Conservation (phyloP, 2,888 invertebrate species). For the Boloria selene region DNA sequence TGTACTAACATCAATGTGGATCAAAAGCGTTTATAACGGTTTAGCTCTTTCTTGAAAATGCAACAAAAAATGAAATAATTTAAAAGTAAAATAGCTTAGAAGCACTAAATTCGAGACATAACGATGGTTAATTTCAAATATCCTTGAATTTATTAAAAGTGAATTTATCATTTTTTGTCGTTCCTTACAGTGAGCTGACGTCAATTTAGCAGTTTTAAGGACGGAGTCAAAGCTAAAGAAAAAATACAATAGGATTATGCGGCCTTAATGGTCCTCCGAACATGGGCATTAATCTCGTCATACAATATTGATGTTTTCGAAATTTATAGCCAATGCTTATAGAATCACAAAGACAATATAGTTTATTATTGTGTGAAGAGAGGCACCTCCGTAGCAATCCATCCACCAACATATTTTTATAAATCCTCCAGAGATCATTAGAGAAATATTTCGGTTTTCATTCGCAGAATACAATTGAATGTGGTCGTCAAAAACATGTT, state of each 20-base stretch:
- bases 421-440: constrained; percentile 70
- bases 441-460: constrained; percentile 67
- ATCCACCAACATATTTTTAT: constrained; percentile 72
- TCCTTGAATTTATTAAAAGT: constrained; percentile 37
- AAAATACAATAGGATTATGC: constrained; percentile 79
- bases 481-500: constrained; percentile 71
- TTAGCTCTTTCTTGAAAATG: not conserved
- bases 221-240: constrained; percentile 61
- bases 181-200: constrained; percentile 49
- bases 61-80: not conserved
- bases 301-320: constrained; percentile 79
- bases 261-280: constrained; percentile 75
- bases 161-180: constrained; percentile 57
- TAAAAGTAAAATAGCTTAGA: too few species aligned
- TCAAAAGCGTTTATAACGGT: too few species aligned
- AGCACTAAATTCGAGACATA: constrained; percentile 2
- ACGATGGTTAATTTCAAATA: constrained; percentile 37
- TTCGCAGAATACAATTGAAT: constrained; percentile 79
- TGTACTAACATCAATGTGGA: too few species aligned
- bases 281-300: constrained; percentile 81
- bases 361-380: constrained; percentile 81
- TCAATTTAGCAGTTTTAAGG: constrained; percentile 68
- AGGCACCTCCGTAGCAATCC: constrained; percentile 67
- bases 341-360: constrained; percentile 74
- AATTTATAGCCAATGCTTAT: constrained; percentile 74